Base-by-base conservation (phyloP, 1,140 invertebrate genomes). In the Drosophila varians region DNA sequence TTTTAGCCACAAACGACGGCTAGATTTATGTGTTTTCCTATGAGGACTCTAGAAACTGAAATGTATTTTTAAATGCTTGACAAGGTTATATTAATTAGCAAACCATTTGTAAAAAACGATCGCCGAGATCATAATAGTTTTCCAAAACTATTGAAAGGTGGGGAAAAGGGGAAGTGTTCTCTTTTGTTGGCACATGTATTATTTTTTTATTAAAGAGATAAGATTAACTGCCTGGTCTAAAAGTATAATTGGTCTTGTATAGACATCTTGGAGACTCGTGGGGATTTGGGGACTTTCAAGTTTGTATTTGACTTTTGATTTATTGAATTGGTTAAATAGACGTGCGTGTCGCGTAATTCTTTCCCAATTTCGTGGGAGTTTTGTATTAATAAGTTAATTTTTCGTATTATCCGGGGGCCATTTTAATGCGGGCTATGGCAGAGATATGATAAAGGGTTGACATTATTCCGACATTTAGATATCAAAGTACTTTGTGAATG, bases 31-130 rank as follows among this genome's bases (percentile, higher is more conserved):
- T 26, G 7, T 28, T 4, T 5, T 7, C 6, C 43, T 40, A 16
- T 49, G 58, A 28, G 14, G 23, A 14, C 4, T 23, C 49, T 60
- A 8, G 1, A 34, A 25, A 16, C n/a, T 4, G 19, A 12, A 60
- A 66, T 36, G 42, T 19, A 42, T 43, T 66, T 52, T 66, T 65
- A 66, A 66, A 65, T 7, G 34, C 60, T 25, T 66, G 48, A 66
- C 45, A 65, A 42, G 64, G 12, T 38, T 38, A 6, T 38, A 38
- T 14, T 38, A 14, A 38, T 38, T 38, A 38, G 36, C 36, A 14
- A 9, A 9, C 14, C 14, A 38, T 16, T 38, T 38, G 36, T 38
- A 16, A 16, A 31, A 31, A 31, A 31, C 26, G 26, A 31, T 31
- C 2, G 2, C 9, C 9, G 28, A 31, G 28, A 11, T 1, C 8